Conservation (phyloP, 1,140 invertebrate species). For the Sarcophaga bullata region DNA sequence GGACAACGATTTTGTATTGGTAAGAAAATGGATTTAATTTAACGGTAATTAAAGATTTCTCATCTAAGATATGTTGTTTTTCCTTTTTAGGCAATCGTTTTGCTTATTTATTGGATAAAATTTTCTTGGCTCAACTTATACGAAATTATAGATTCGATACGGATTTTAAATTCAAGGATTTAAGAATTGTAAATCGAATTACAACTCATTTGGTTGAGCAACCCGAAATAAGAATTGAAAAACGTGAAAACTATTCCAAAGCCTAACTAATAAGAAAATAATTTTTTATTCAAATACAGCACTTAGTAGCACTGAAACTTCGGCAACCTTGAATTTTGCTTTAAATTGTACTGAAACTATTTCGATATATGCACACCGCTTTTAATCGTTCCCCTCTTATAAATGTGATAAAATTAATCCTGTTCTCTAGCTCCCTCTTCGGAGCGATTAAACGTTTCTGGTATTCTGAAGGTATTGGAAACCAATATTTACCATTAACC, state of each 20-base stretch:
- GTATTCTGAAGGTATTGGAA: no score
- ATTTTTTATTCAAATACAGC: no score
- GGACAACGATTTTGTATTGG: slow-evolving; percentile 71
- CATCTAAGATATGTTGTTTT: background rate
- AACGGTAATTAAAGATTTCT: background rate
- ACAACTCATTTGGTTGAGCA: slow-evolving; percentile 8
- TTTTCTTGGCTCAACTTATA: slow-evolving; percentile 1
- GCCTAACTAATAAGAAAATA: no score
- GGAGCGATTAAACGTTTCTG: no score
- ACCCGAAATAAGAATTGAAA: background rate
- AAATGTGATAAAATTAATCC: no score
- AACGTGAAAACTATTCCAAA: background rate
- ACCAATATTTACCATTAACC: no score
- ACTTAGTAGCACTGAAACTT: no score
- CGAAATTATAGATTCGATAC: slow-evolving; percentile 36
- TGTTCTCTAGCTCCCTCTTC: no score
- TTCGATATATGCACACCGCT: no score
- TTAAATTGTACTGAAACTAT: no score
- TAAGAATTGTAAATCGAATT: slow-evolving; percentile 1
- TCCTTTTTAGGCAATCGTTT: slow-evolving; percentile 24
- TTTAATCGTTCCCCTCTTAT: no score
- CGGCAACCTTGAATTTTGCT: no score
- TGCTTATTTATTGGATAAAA: background rate
- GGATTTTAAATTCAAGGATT: slow-evolving; percentile 25
- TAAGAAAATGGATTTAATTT: slow-evolving; percentile 42